These are phyloP conservation scores for Leptoteleia sp. DNA, from an alignment of 1,140 invertebrate species.

Conservation along the genomic window DNA sequence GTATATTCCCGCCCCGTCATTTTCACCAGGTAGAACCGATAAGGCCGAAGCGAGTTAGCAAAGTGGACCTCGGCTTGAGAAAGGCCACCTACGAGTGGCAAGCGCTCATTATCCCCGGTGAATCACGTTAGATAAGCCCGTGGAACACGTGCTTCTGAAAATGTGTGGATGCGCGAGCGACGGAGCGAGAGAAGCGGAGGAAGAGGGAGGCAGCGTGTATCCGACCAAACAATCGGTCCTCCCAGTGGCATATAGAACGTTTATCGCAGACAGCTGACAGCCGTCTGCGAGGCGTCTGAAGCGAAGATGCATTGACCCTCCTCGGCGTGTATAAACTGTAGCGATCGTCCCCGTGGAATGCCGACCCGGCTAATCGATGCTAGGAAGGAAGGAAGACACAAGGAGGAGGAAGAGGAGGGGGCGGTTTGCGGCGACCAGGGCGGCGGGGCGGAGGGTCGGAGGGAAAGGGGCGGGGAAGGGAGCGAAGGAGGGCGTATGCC, in stretches of 20 bases:
- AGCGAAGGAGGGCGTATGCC: constrained; percentile 59
- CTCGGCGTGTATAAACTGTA: constrained; percentile 68
- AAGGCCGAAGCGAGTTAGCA: neutral
- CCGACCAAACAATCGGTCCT: constrained; percentile 61
- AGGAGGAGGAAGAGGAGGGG: constrained; percentile 15
- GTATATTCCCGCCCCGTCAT: no score
- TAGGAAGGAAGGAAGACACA: constrained; percentile 67
- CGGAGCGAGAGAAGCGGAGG: constrained; percentile 12
- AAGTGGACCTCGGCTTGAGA: neutral
- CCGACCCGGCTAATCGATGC: constrained; percentile 73
- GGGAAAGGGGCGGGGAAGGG: constrained; percentile 29
- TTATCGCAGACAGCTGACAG: constrained; percentile 68
- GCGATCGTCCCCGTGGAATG: constrained; percentile 68
- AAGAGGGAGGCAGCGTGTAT: constrained; percentile 12
- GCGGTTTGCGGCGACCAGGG: no score
- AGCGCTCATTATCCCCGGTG: constrained; percentile 14
- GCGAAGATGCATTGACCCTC: constrained; percentile 74
- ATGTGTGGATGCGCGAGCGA: constrained; percentile 30
- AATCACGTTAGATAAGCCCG: constrained; percentile 42
- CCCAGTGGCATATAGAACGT: constrained; percentile 63
- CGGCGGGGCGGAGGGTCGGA: constrained; percentile 30
- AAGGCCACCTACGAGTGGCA: neutral
- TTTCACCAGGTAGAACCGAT: no score
- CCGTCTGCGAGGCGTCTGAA: constrained; percentile 75
- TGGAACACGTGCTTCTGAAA: constrained; percentile 51